Evolutionary conservation across 2,888 invertebrate species (phyloP), one percentile per base, ranked within the genome.

Genomic region (Leistus spinibarbis): DNA sequence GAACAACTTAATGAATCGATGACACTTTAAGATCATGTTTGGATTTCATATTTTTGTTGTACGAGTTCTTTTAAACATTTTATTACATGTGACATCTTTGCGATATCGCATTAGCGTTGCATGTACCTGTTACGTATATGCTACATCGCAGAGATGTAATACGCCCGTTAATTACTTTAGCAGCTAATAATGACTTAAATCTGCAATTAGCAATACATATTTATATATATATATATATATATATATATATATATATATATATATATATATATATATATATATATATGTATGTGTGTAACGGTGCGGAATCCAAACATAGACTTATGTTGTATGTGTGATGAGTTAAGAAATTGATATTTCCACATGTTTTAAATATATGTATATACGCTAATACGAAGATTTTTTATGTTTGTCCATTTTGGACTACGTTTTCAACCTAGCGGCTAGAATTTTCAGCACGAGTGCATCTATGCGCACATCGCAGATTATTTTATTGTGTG

Each of bases 371-470:
- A 40, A 40, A 40, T 40, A 40, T 40, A 40, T 40, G 13, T 40
- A 40, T 40, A 40, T 40, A 40, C 40, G 40, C 40, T 40, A 40
- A 40, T 40, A 40, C 40, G 40, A 40, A 40, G 40, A 40, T 40
- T 40, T 27, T 1, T 56, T 56, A 79, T 76, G 23, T 76, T 78
- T 79, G 86, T 86, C 86, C 85, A 86, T 78, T 86, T 86, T 86
- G 85, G 86, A 86, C 86, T 86, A 86, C 86, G 82, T 82, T 83
- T 82, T 82, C 79, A 83, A 83, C 78, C 83, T 83, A 83, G 81
- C 82, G 81, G 82, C 81, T 82, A 82, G 81, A 82, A 64, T 65
- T 72, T 67, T 40, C 67, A 23, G 53, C 20, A 17, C 64, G 20
- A 60, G 10, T 57, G 13, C 57, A 19, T 4, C 54, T 54, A 22